Evolutionary conservation across 1,140 invertebrate species (phyloP), one percentile per base, ranked within the genome.

Genomic region (Papilio polyxenes): DNA sequence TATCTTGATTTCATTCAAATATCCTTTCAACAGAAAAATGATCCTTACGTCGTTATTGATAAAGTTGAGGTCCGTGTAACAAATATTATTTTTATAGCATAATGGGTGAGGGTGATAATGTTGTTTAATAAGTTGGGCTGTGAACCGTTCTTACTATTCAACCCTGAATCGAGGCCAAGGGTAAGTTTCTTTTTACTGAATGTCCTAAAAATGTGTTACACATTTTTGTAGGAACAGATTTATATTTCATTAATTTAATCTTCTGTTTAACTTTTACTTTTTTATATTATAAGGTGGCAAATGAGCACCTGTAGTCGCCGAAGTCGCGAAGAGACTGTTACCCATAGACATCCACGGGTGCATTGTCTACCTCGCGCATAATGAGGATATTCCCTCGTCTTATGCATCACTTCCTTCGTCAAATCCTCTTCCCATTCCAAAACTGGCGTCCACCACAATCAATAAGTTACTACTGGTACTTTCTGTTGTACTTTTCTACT

Each of bases 1-100:
- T 80, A 80, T 80, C 78, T 51, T 80, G 78, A 80, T 80, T 80
- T 20, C 11, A 23, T 37, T 17, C 56, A 69, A 80, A 80, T 13
- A 23, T 59, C 15, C 56, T 37, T 80, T 2, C 48, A 4, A 44
- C 20, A 23, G 20, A 37, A 56, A 49, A 49, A 49, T 48, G 13
- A 80, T 23, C 49, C 20, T n/a, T 40, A 40, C 11, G 13, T 15
- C 23, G 7, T 13, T 13, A 65, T 8, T 1, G 13, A 80, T 53
- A 76, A 48, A 48, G 77, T 23, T 40, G 3, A 65, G 40, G 10
- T 80, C 44, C 2, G 15, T 10, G 31, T 80, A 48, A 69, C 77
- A 17, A 44, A 37, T 40, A 20, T 65, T 37, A 80, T n/a, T 80
- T 80, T 80, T 80, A 65, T 62, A 40, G 40, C 44, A 65, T 59